Percentiles rank a stretch among this genome's conserved stretches.
Evolutionary conservation across 2,888 invertebrate species (phyloP).

Genomic region (Leucozona laternaria): DNA sequence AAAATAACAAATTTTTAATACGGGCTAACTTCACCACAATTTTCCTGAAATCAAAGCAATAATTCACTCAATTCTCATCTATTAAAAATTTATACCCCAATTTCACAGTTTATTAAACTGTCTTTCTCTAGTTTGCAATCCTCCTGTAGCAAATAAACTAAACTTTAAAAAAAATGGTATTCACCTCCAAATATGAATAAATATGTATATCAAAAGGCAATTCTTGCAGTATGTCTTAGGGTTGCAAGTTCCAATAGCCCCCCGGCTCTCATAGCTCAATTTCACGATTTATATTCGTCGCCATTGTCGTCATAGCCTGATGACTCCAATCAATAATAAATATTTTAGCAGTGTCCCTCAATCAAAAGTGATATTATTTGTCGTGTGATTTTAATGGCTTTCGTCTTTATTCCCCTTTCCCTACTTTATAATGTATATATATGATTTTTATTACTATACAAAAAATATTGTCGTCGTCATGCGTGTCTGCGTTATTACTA

Average conservation of each 20-base stretch:
- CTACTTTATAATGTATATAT: neutral
- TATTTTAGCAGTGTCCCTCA: constrained; percentile 60
- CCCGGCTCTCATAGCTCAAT: constrained; percentile 16
- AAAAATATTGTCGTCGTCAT: constrained; percentile 38
- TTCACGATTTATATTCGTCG: no score
- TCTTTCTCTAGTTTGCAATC: neutral
- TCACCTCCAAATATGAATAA: neutral
- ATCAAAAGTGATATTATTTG: constrained; percentile 51
- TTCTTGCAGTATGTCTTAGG: neutral
- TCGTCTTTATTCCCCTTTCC: constrained; percentile 19
- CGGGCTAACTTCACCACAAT: no score
- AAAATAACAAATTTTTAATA: no score
- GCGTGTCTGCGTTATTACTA: constrained; percentile 51
- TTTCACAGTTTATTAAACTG: constrained; percentile 34
- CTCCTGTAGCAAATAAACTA: constrained; percentile 11
- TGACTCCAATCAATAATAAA: constrained; percentile 72
- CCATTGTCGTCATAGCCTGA: constrained; percentile 51
- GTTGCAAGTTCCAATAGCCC: neutral
- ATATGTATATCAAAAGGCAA: neutral
- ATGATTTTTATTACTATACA: neutral
- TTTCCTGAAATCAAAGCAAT: neutral
- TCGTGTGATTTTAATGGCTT: constrained; percentile 68
- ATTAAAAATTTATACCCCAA: neutral
- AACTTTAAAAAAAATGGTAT: constrained; percentile 6
- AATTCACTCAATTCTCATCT: neutral